phyloP scores from a whole-genome alignment of 2,888 invertebrate genomes.

The Sturmia bella region DNA sequence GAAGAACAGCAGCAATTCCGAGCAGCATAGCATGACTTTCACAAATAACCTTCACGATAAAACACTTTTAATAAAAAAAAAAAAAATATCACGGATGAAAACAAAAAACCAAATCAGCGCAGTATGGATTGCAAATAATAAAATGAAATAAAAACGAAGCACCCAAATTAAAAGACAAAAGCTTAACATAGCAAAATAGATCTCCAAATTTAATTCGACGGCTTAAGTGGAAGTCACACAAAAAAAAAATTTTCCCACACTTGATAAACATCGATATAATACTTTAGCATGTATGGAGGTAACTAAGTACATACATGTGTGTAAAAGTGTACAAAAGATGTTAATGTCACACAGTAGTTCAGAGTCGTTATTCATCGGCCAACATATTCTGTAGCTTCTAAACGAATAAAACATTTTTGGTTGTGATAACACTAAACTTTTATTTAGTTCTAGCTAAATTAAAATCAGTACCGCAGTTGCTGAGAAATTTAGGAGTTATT shows the following conservation, averaged over 20 bases:
- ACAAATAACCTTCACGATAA: slow-evolving; percentile 68
- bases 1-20: slow-evolving; percentile 43
- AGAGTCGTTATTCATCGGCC: no score
- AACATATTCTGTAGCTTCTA: no score
- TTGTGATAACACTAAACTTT: no score
- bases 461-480: no score
- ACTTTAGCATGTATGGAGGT: not conserved
- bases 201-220: slow-evolving; percentile 45
- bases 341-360: no score
- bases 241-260: slow-evolving; percentile 67
- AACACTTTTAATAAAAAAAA: slow-evolving; percentile 52
- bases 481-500: no score
- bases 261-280: slow-evolving; percentile 50
- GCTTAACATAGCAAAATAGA: slow-evolving; percentile 27
- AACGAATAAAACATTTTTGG: no score
- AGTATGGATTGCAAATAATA: slow-evolving; percentile 49
- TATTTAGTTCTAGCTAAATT: no score
- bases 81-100: slow-evolving; percentile 43
- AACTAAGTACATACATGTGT: no score
- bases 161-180: slow-evolving; percentile 45
- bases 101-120: slow-evolving; percentile 45
- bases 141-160: slow-evolving; percentile 31
- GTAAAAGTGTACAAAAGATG: no score
- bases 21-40: slow-evolving; percentile 68
- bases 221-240: slow-evolving; percentile 47